Conservation (phyloP, 2,113 vertebrate species). For the Phalacrocorax brasilianus region DNA sequence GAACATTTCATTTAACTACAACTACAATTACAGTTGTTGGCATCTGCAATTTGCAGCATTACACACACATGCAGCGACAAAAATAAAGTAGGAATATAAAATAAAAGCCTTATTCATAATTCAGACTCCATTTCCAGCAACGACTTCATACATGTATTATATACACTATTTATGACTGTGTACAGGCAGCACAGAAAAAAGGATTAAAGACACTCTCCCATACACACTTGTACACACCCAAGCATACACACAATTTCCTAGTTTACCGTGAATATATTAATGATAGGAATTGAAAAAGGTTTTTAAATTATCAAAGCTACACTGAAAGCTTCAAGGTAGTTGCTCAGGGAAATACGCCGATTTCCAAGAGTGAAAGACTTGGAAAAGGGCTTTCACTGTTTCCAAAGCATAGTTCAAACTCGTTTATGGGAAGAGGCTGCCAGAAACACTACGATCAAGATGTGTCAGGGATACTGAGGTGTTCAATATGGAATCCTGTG, state of each 20-base stretch:
- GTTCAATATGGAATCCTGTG: not conserved
- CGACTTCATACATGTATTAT: not conserved
- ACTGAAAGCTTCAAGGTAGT: not conserved
- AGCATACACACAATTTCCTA: not conserved
- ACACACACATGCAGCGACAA: not conserved
- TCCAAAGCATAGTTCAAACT: not conserved
- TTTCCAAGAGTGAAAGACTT: not conserved
- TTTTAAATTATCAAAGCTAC: not conserved
- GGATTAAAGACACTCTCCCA: not conserved
- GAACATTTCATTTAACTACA: not conserved
- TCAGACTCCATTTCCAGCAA: slow-evolving; percentile 4
- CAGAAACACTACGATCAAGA: not conserved
- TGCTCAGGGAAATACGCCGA: not conserved
- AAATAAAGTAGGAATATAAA: not conserved
- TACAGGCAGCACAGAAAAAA: not conserved
- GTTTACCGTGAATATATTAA: not conserved
- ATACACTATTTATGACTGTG: not conserved
- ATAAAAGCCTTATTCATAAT: not conserved
- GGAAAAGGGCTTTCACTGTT: not conserved
- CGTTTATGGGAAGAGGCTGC: not conserved
- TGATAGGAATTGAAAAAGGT: not conserved
- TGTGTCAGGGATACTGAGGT: not conserved
- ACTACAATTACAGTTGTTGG: not conserved
- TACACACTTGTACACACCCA: not conserved
- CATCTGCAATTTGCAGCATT: not conserved